These are phyloP conservation scores for Notarius lentiginosus DNA, from an alignment of 2,113 vertebrate genomes.

Conservation along the genomic window DNA sequence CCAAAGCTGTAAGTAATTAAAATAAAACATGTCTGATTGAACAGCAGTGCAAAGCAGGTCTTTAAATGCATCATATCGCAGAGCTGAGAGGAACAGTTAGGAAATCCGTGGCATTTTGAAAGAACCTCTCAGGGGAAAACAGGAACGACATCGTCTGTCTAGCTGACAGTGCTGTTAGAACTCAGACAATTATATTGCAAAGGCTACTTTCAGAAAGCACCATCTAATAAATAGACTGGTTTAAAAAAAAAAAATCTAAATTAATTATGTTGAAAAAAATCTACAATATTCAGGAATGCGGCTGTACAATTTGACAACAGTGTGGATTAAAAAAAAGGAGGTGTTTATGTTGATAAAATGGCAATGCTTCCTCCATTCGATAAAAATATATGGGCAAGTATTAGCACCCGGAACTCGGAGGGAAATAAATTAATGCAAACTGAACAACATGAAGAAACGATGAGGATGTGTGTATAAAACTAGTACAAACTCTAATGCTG, in stretches of 20 bases:
- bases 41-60: slow-evolving; percentile 60
- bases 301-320: slow-evolving; percentile 43
- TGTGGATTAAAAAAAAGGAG: slow-evolving; percentile 41
- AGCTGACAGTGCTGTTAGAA: not conserved
- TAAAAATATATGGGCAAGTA: slow-evolving; percentile 35
- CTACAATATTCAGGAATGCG: slow-evolving; percentile 60
- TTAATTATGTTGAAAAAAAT: slow-evolving; percentile 50
- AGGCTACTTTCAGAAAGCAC: slow-evolving; percentile 62
- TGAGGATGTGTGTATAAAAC: slow-evolving; percentile 15
- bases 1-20: slow-evolving; percentile 37
- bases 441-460: slow-evolving; percentile 4
- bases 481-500: slow-evolving; percentile 34
- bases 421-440: slow-evolving; percentile 37
- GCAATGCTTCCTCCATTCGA: slow-evolving; percentile 40
- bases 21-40: slow-evolving; percentile 48
- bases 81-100: slow-evolving; percentile 40
- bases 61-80: slow-evolving; percentile 47
- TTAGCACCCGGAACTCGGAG: slow-evolving; percentile 33
- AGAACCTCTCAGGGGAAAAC: slow-evolving; percentile 50
- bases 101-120: slow-evolving; percentile 54
- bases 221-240: slow-evolving; percentile 65
- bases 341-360: slow-evolving; percentile 43
- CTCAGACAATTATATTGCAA: slow-evolving; percentile 48
- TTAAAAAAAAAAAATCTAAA: slow-evolving; percentile 51
- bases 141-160: slow-evolving; percentile 46